Base-by-base conservation (phyloP, 2,113 vertebrate species). In the Eptesicus fuscus region DNA sequence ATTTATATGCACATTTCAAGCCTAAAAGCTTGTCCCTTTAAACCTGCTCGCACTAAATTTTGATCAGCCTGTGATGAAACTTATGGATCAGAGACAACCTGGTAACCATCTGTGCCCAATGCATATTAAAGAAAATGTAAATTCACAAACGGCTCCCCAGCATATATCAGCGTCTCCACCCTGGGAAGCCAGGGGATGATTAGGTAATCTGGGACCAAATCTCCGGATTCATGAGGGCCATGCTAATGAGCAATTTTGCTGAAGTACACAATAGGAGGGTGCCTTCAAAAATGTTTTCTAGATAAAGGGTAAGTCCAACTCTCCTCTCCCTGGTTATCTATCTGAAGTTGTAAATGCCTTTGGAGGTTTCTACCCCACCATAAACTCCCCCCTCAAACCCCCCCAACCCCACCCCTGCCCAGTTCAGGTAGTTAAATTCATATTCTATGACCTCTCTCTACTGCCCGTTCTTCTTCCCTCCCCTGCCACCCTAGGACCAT, bases 1-100 rank as follows among this genome's bases (percentile, higher is more conserved):
- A 97, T 97, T 97, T 96, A 97, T 95, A 91, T 70, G 32, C 20
- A 83, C 63, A 91, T 61, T 98, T 96, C 35, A 17, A 56, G 76
- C 67, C 83, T 95, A 97, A 98, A 98, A 97, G 7, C 63, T 95
- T 94, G 83, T 85, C 93, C 42, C 70, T 97, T 96, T 97, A 97
- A 97, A 98, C 97, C 86, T 79, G 20, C 42, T 77, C 2, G 4
- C 90, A 94, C 92, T 97, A 96, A 98, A 97, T 97, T 98, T 83
- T 95, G 73, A 95, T 97, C 42, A 95, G 74, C 23, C 70, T 82
- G 93, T 96, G 93, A 97, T 92, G 70, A 97, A 97, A 97, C 93
- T 90, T 96, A 97, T 32, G 49, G 56, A 30, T 95, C 10, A 23
- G 86, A 91, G 96, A 47, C 79, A 96, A 91, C 51, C 7, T 80